A percentile compares a stretch with the other conserved stretches of the same genome.
phyloP scores from a whole-genome alignment of 2,888 invertebrate genomes.

The Limnephilus lunatus region DNA sequence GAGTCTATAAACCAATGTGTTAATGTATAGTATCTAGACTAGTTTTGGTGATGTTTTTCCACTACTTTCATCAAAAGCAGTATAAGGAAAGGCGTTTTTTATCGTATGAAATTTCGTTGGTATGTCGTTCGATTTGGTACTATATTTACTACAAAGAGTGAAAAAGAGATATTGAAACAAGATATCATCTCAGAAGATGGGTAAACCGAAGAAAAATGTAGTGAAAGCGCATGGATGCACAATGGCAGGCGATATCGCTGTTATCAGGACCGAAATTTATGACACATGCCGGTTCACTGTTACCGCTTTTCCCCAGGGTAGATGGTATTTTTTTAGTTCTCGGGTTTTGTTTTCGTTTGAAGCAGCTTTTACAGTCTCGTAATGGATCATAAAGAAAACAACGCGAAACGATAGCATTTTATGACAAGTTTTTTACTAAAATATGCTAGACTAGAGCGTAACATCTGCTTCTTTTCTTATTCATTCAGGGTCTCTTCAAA shows the following conservation, averaged over 20 bases:
- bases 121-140: neutral
- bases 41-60: too few relatives aligned
- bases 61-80: too few relatives aligned
- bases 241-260: neutral
- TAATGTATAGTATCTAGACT: too few relatives aligned
- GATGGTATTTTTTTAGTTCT: neutral
- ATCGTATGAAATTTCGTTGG: neutral
- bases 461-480: neutral
- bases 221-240: neutral
- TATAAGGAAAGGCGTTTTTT: too few relatives aligned
- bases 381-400: neutral
- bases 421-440: neutral
- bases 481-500: neutral
- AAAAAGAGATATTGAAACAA: neutral
- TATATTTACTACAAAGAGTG: neutral
- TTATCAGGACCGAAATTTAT: neutral
- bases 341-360: neutral
- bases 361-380: neutral
- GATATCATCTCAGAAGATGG: neutral
- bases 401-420: neutral
- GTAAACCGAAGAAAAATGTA: neutral
- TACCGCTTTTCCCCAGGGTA: neutral
- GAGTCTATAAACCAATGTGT: too few relatives aligned
- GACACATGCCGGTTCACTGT: neutral
- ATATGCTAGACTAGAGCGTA: neutral